Percentiles rank a stretch among this genome's conserved stretches.
phyloP scores from a whole-genome alignment of 2,113 vertebrate genomes.

The Muntiacus reevesi region DNA sequence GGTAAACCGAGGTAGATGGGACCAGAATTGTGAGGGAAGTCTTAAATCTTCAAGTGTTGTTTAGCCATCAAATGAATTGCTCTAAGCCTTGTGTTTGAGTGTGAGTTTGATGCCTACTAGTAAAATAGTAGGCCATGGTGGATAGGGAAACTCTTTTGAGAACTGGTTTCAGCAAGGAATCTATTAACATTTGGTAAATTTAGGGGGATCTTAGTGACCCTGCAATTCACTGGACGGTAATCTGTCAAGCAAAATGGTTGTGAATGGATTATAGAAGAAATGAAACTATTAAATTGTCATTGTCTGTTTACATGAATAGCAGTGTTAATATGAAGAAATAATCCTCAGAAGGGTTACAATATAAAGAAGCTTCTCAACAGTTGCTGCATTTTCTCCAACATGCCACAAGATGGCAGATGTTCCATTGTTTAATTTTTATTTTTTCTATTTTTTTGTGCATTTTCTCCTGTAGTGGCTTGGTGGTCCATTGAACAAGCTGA shows the following conservation, averaged over 20 bases:
- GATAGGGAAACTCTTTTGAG: neutral
- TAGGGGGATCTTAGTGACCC: neutral
- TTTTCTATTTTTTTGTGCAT: neutral
- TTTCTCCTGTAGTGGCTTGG: neutral
- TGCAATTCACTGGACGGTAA: neutral
- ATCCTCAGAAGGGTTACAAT: neutral
- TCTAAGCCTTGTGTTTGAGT: neutral
- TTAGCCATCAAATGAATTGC: neutral
- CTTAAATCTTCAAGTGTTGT: neutral
- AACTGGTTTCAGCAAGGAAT: neutral
- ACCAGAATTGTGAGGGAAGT: neutral
- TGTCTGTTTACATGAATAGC: neutral
- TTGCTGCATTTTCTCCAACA: neutral
- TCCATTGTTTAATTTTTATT: neutral
- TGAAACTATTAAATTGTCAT: neutral
- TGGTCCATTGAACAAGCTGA: neutral
- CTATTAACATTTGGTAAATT: neutral
- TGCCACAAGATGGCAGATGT: conserved; percentile 60
- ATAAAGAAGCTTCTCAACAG: neutral
- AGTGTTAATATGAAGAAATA: neutral
- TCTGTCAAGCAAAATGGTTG: neutral
- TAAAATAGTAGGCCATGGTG: neutral
- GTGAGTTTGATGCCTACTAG: neutral
- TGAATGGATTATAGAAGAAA: neutral
- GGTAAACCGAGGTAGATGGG: neutral